These are phyloP conservation scores for Chionomys nivalis DNA, from an alignment of 2,113 vertebrate genomes.

Conservation along the genomic window DNA sequence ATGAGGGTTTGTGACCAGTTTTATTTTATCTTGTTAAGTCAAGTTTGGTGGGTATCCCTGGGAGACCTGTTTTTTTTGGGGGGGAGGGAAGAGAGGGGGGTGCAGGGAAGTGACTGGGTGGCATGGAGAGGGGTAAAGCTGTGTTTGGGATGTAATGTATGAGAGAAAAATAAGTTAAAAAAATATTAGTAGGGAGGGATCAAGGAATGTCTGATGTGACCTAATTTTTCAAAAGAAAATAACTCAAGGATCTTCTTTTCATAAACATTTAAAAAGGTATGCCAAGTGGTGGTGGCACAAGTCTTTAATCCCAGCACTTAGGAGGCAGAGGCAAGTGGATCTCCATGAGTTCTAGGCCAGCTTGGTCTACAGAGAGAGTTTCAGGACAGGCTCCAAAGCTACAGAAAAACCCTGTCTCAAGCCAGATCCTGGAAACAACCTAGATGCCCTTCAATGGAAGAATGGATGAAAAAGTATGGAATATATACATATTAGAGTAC, in stretches of 20 bases:
- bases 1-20: not conserved
- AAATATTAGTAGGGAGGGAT: not conserved
- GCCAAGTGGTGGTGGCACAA: too few species aligned
- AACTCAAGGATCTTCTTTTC: not conserved
- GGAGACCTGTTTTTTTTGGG: not conserved
- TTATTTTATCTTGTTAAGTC: not conserved
- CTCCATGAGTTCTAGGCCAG: too few species aligned
- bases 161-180: not conserved
- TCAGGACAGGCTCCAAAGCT: too few species aligned
- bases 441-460: too few species aligned
- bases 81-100: too few species aligned
- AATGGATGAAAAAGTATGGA: too few species aligned
- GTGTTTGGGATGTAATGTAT: not conserved
- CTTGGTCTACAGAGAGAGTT: too few species aligned
- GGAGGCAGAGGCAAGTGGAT: too few species aligned
- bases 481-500: too few species aligned
- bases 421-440: too few species aligned
- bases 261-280: not conserved
- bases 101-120: not conserved
- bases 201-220: not conserved
- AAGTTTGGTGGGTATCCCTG: not conserved
- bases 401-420: too few species aligned
- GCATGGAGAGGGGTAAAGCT: not conserved
- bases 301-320: too few species aligned
- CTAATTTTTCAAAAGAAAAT: conserved; percentile 11